Evolutionary conservation across 2,797 vertebrate species (phyloP), one percentile per base, ranked within the genome.

Genomic region (Nyctibius grandis): DNA sequence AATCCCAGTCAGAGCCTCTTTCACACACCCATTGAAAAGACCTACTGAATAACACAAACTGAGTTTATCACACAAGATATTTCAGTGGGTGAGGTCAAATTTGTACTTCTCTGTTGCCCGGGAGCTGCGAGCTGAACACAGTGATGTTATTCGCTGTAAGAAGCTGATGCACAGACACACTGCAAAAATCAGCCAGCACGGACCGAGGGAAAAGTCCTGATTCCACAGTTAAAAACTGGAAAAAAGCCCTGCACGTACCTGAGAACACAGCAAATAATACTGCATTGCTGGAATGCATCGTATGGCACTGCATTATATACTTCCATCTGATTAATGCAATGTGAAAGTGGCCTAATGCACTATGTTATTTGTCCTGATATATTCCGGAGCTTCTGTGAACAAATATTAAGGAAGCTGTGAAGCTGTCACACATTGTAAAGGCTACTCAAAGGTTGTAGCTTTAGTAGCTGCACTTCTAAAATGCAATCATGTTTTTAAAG

Each of bases 311-410:
- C 67, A 2, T n/a, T 44, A 40, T 23, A 9, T 42, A 33, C 79
- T 64, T 59, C 5, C 34, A 15, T 60, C 77, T 82, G 77, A 38
- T 36, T 63, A 85, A 93, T 93, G 56, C 25, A 70, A 91, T 26
- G 53, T 70, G 89, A 59, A 91, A 34, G 93, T 63, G 88, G 89
- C 85, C 67, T 69, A 69, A 83, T 42, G 57, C 53, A 19, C 40
- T 34, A 38, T 75, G 72, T 80, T 94, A 45, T 87, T 95, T 94
- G 89, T 91, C 92, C 63, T 91, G 91, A 88, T 91, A 28, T 42
- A 19, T 73, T 90, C 89, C n/a, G 59, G 78, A 77, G 90, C 86
- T 57, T 48, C 81, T 38, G n/a, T 25, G 67, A 69, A 25, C 61
- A 74, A 53, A 60, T 57, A 36, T 21, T 57, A 74, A 45, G 76